phyloP scores from a whole-genome alignment of 2,113 vertebrate genomes.

The Cinclus cinclus region DNA sequence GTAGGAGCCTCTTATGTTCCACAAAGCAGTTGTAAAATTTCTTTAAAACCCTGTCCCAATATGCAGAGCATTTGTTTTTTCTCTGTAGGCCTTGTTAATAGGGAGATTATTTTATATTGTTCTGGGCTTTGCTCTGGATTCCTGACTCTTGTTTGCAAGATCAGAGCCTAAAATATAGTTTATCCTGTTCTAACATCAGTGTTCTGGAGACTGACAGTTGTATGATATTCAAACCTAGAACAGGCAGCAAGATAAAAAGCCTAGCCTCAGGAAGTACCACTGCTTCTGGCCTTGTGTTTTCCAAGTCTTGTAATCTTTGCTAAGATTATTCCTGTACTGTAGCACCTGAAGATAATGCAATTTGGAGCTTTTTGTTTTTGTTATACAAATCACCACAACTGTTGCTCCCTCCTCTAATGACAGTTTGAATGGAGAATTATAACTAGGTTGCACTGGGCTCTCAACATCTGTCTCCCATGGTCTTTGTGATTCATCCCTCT shows the following conservation, averaged over 20 bases:
- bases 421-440: neutral
- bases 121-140: neutral
- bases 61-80: neutral
- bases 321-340: neutral
- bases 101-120: neutral
- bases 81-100: neutral
- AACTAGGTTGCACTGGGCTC: neutral
- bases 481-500: neutral
- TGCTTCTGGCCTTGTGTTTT: neutral
- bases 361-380: neutral
- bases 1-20: neutral
- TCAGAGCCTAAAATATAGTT: neutral
- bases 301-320: neutral
- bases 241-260: neutral
- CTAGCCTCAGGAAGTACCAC: neutral
- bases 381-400: neutral
- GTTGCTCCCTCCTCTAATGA: neutral
- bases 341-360: neutral
- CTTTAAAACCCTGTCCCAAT: neutral
- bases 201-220: neutral
- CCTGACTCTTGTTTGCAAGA: neutral
- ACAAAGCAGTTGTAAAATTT: neutral
- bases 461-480: neutral
- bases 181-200: neutral
- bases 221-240: neutral